phyloP scores from a whole-genome alignment of 1,140 invertebrate genomes.

The Drosophila suzukii region DNA sequence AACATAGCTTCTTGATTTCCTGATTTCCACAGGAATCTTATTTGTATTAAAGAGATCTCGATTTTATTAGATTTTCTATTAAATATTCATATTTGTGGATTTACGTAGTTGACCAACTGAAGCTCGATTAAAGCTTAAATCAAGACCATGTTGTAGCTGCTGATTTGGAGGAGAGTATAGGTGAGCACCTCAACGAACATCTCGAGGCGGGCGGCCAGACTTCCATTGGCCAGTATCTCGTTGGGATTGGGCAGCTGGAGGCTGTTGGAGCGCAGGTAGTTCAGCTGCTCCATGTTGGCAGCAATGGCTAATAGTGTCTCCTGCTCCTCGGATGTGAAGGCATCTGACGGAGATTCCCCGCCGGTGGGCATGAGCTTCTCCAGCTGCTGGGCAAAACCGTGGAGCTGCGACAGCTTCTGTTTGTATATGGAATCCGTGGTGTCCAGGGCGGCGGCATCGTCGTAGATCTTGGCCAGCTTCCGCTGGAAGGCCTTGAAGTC shows the following conservation, averaged over 20 bases:
- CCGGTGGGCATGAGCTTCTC: slow-evolving; percentile 58
- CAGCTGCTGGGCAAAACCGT: slow-evolving; percentile 64
- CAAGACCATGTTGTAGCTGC: slow-evolving; percentile 31
- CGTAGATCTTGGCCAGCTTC: slow-evolving; percentile 46
- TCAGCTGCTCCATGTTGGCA: slow-evolving; percentile 62
- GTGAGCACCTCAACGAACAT: slow-evolving; percentile 63
- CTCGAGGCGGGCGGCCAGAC: slow-evolving; percentile 39
- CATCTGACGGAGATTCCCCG: slow-evolving; percentile 26
- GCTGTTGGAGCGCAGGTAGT: slow-evolving; percentile 59
- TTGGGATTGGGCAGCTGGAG: slow-evolving; percentile 19
- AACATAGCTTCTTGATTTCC: too few relatives aligned
- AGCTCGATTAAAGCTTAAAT: background rate
- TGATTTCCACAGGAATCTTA: too few relatives aligned
- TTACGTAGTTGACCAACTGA: background rate
- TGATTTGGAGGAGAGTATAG: slow-evolving; percentile 63
- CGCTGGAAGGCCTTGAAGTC: slow-evolving; percentile 67
- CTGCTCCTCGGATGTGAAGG: slow-evolving; percentile 51
- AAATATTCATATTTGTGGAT: too few relatives aligned
- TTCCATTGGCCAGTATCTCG: slow-evolving; percentile 25
- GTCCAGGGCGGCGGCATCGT: slow-evolving; percentile 33
- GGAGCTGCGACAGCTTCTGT: slow-evolving; percentile 49
- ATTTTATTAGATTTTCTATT: too few relatives aligned
- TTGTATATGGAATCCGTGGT: slow-evolving; percentile 33
- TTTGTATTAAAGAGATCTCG: too few relatives aligned
- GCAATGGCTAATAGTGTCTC: slow-evolving; percentile 40